These are phyloP conservation scores for Lycophotia porphyrea DNA, from an alignment of 2,888 invertebrate genomes.

Conservation along the genomic window DNA sequence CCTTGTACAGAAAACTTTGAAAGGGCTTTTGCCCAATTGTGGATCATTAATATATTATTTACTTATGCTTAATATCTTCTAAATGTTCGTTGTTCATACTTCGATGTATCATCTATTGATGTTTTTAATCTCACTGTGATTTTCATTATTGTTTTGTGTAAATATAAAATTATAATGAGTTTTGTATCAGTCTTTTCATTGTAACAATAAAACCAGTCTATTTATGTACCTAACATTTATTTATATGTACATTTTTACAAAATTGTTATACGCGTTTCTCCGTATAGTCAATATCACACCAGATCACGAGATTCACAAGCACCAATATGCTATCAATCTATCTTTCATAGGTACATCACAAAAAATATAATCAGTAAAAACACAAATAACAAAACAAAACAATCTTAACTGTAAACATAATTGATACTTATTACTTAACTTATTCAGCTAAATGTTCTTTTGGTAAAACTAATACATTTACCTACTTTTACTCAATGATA, in stretches of 20 bases:
- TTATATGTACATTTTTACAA: slow-evolving; percentile 65
- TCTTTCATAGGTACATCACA: slow-evolving; percentile 32
- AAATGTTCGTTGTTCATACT: slow-evolving; percentile 71
- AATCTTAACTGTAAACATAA: slow-evolving; percentile 30
- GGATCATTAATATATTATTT: slow-evolving; percentile 52
- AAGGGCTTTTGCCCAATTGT: slow-evolving; percentile 60
- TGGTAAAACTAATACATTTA: slow-evolving; percentile 41
- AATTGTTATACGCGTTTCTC: slow-evolving; percentile 51
- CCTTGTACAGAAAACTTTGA: slow-evolving; percentile 65
- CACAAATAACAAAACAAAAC: slow-evolving; percentile 55
- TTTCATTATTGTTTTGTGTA: slow-evolving; percentile 85
- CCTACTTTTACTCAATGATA: slow-evolving; percentile 7
- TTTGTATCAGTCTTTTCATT: slow-evolving; percentile 71
- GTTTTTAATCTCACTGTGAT: slow-evolving; percentile 86
- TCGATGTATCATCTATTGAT: slow-evolving; percentile 78
- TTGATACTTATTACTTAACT: slow-evolving; percentile 36
- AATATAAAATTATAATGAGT: slow-evolving; percentile 85
- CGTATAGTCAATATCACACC: slow-evolving; percentile 55
- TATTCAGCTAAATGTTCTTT: slow-evolving; percentile 19
- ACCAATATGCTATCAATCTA: slow-evolving; percentile 47
- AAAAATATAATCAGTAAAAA: slow-evolving; percentile 17
- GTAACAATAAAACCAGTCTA: slow-evolving; percentile 45
- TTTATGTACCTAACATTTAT: slow-evolving; percentile 51
- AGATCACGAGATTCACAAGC: slow-evolving; percentile 57
- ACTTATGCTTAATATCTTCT: slow-evolving; percentile 63